phyloP scores from a whole-genome alignment of 2,797 vertebrate species.

The Melanotaenia boesemani region DNA sequence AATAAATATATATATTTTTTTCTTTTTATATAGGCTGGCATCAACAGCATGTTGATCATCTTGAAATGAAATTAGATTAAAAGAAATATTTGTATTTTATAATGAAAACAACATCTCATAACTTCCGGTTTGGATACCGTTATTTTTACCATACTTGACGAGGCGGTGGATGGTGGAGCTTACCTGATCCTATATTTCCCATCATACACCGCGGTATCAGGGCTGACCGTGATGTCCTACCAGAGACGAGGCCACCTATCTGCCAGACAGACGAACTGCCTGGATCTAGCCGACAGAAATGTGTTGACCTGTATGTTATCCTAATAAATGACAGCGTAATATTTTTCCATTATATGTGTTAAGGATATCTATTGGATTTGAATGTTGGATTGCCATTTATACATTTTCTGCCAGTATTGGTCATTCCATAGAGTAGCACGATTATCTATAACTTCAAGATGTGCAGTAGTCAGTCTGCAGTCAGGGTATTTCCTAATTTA shows the following conservation, averaged over 20 bases:
- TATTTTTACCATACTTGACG: background rate
- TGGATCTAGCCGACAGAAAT: background rate
- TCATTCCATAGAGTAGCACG: too few species aligned
- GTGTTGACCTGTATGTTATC: too few species aligned
- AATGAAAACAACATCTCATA: constrained; percentile 17
- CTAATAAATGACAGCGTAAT: too few species aligned
- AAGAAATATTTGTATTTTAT: constrained; percentile 42
- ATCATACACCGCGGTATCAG: constrained; percentile 69
- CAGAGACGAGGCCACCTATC: constrained; percentile 47
- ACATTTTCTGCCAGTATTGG: background rate
- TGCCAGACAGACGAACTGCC: constrained; percentile 31
- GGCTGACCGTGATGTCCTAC: constrained; percentile 14
- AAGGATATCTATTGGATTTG: too few species aligned
- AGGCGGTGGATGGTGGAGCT: constrained; percentile 59
- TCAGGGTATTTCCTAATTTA: background rate
- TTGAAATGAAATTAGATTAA: background rate
- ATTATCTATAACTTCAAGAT: too few species aligned
- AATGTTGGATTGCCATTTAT: background rate
- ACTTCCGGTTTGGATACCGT: constrained; percentile 18
- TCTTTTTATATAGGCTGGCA: too few species aligned
- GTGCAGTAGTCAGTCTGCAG: too few species aligned
- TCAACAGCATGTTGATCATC: too few species aligned
- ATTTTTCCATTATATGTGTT: too few species aligned
- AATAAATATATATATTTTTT: too few species aligned
- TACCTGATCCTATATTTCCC: constrained; percentile 80